phyloP scores from a whole-genome alignment of 2,888 invertebrate genomes.

The Caenorhabditis wallacei region DNA sequence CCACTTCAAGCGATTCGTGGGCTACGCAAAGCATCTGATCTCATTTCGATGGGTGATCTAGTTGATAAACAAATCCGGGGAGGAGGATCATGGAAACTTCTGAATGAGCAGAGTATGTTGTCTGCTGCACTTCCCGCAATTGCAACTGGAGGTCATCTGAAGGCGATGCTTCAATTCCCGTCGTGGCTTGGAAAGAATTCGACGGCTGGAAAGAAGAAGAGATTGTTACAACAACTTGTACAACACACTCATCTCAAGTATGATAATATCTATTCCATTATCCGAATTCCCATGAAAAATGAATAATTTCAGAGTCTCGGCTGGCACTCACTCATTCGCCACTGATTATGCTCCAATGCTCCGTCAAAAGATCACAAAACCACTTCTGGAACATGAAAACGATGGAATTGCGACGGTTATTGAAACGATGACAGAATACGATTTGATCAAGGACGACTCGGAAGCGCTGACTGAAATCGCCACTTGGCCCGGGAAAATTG shows the following conservation, averaged over 20 bases:
- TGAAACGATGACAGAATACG: conserved; percentile 86
- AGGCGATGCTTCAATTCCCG: conserved; percentile 88
- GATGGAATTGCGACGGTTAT: conserved; percentile 75
- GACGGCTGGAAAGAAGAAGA: conserved; percentile 89
- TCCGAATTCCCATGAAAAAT: too few relatives aligned
- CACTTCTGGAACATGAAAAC: conserved; percentile 87
- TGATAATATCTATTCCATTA: not conserved
- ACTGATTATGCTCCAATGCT: conserved; percentile 91
- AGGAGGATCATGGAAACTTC: conserved; percentile 89
- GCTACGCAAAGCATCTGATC: conserved; percentile 90
- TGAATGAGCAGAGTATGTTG: conserved; percentile 91
- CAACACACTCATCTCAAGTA: conserved; percentile 91
- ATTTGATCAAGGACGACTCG: conserved; percentile 92
- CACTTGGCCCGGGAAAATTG: conserved; percentile 87
- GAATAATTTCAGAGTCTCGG: conserved; percentile 74
- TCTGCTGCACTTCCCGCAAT: conserved; percentile 94
- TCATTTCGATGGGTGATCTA: conserved; percentile 91
- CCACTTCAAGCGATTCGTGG: conserved; percentile 87
- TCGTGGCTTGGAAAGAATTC: conserved; percentile 98
- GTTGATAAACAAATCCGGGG: conserved; percentile 91
- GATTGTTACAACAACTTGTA: conserved; percentile 91
- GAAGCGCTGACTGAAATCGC: conserved; percentile 92
- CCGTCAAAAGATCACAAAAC: conserved; percentile 89
- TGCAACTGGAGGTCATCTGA: conserved; percentile 89
- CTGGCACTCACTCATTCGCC: conserved; percentile 74